Evolutionary conservation across 2,113 vertebrate species (phyloP).

Genomic region (Onychostoma macrolepis): DNA sequence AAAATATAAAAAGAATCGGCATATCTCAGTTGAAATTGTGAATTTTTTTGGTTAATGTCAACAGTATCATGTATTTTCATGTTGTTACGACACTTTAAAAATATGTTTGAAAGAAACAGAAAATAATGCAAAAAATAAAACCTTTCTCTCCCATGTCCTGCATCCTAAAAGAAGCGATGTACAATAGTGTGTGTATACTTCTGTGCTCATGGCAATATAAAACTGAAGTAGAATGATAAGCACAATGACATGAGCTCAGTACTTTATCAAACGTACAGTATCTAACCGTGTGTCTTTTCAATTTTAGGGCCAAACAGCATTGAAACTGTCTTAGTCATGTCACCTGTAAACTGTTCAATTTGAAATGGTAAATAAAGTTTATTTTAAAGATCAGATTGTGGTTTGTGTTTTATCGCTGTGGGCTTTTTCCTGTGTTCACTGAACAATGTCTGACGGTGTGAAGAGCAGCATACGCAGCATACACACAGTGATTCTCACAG

Average conservation of each 20-base stretch:
- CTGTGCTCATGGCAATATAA: constrained; percentile 62
- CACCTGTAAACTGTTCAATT: constrained; percentile 81
- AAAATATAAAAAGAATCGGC: constrained; percentile 47
- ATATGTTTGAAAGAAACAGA: constrained; percentile 62
- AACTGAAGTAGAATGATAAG: constrained; percentile 63
- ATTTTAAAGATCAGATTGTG: constrained; percentile 78
- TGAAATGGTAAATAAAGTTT: constrained; percentile 83
- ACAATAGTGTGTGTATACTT: constrained; percentile 52
- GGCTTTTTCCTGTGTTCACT: neutral
- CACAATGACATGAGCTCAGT: constrained; percentile 70
- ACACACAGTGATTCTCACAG: constrained; percentile 31
- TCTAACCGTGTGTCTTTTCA: constrained; percentile 74
- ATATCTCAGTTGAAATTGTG: constrained; percentile 65
- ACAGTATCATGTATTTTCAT: constrained; percentile 55
- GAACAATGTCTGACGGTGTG: neutral
- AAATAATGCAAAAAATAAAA: constrained; percentile 45
- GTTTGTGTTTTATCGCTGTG: constrained; percentile 27
- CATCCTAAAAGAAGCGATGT: constrained; percentile 44
- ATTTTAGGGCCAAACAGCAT: constrained; percentile 80
- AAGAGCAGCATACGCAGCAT: neutral
- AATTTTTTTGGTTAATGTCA: constrained; percentile 41
- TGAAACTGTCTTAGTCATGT: constrained; percentile 79
- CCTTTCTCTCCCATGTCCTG: neutral
- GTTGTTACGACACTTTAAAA: constrained; percentile 73
- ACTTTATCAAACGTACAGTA: constrained; percentile 64